Percentiles rank a stretch among this genome's conserved stretches.
Evolutionary conservation across 2,113 vertebrate species (phyloP).

Genomic region (Onychostoma macrolepis): DNA sequence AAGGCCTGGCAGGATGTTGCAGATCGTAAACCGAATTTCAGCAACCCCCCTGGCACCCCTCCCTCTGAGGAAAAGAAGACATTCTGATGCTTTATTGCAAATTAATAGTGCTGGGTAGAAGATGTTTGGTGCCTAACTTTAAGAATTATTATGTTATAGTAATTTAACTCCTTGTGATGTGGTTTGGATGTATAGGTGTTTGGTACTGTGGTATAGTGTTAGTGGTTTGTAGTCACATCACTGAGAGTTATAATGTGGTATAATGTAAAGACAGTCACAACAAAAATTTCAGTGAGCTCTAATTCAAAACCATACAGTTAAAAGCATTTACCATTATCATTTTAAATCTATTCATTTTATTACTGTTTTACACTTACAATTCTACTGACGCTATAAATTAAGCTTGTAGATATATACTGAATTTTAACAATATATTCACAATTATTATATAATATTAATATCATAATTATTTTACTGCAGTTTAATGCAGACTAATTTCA

Average conservation of each 20-base stretch:
- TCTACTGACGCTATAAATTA: background rate
- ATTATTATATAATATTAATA: background rate
- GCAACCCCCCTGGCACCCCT: background rate
- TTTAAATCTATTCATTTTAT: background rate
- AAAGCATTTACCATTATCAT: background rate
- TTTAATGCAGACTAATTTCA: background rate
- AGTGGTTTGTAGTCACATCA: background rate
- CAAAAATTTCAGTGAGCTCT: background rate
- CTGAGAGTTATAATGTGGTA: background rate
- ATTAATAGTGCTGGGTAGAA: conserved; percentile 7
- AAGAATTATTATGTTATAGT: background rate
- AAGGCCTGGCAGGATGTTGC: conserved; percentile 73
- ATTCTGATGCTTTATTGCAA: conserved; percentile 15
- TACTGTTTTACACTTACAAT: background rate
- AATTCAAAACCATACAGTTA: background rate
- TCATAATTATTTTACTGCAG: background rate
- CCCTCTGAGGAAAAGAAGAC: conserved; percentile 15
- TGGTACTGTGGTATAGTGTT: background rate
- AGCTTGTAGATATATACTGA: background rate
- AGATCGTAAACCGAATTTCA: conserved; percentile 73
- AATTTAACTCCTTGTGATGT: conserved; percentile 1
- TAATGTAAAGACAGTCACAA: background rate
- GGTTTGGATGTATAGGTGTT: background rate
- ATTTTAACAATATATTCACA: background rate
- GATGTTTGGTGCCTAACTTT: background rate